Conservation (phyloP, 2,797 vertebrate species). For the Takifugu rubripes region DNA sequence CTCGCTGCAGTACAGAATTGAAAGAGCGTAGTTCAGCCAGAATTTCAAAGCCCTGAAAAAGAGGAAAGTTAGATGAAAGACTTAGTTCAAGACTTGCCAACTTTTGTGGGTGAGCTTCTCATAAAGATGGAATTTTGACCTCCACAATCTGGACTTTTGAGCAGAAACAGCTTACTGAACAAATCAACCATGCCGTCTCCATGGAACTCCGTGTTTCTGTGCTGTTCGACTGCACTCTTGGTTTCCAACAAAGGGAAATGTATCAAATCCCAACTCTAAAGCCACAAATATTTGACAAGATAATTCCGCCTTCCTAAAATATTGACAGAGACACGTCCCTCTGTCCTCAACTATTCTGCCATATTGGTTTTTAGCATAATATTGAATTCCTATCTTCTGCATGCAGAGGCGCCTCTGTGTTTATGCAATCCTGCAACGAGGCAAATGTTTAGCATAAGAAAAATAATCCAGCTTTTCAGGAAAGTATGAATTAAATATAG, state of each 20-base stretch:
- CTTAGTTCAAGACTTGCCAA: neutral
- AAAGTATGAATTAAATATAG: neutral
- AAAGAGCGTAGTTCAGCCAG: constrained; percentile 88
- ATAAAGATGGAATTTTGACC: no score
- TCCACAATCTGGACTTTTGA: no score
- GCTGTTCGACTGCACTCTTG: no score
- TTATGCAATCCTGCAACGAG: constrained; percentile 17
- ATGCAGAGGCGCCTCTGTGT: constrained; percentile 10
- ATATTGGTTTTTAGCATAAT: constrained; percentile 1
- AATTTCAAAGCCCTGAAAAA: constrained; percentile 80
- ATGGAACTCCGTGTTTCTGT: no score
- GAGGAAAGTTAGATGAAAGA: constrained; percentile 20
- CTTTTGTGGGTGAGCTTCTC: no score
- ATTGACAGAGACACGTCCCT: no score
- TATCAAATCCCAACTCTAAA: no score
- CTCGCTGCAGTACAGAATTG: constrained; percentile 92
- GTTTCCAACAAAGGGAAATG: no score
- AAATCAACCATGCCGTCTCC: no score
- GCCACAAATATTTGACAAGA: no score
- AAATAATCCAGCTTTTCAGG: constrained; percentile 16
- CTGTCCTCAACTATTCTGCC: neutral
- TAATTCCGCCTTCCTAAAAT: no score
- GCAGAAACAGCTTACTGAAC: neutral
- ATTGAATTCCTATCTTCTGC: constrained; percentile 17
- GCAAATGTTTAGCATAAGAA: constrained; percentile 20